Evolutionary conservation across 2,797 vertebrate species (phyloP).

Genomic region (Tympanoctomys barrerae): DNA sequence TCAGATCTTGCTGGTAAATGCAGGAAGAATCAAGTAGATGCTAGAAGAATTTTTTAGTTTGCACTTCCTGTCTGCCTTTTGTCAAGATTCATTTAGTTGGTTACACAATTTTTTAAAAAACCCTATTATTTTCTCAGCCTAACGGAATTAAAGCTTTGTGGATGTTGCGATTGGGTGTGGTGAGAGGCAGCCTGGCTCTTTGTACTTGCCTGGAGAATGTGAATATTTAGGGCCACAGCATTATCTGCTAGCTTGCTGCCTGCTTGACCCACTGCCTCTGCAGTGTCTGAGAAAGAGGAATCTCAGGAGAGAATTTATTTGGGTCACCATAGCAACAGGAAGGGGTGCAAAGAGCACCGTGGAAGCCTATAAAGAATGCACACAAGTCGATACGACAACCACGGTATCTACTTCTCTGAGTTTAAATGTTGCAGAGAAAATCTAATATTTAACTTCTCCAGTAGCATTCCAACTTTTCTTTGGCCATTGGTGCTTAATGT

Average conservation of each 20-base stretch:
- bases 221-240: conserved; percentile 36
- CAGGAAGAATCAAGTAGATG: neutral
- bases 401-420: conserved; percentile 73
- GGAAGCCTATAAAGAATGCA: conserved; percentile 71
- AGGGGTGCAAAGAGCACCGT: conserved; percentile 27
- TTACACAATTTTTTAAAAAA: conserved; percentile 50
- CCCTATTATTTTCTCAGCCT: neutral
- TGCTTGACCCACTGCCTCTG: conserved; percentile 67
- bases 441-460: conserved; percentile 85
- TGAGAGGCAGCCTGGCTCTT: conserved; percentile 21
- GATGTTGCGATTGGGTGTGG: neutral
- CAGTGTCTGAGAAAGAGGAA: conserved; percentile 71
- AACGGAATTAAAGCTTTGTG: conserved; percentile 52
- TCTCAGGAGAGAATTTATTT: conserved; percentile 80
- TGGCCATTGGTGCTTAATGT: conserved; percentile 82
- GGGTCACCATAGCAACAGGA: conserved; percentile 82
- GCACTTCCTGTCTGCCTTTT: conserved; percentile 6
- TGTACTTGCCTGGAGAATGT: conserved; percentile 56
- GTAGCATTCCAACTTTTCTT: conserved; percentile 85
- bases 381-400: conserved; percentile 75
- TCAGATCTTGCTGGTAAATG: neutral
- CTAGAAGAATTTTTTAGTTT: conserved; percentile 30
- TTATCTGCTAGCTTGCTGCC: conserved; percentile 74
- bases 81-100: conserved; percentile 26
- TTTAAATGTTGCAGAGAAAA: conserved; percentile 83